phyloP scores from a whole-genome alignment of 2,888 invertebrate genomes.

The Agriopis leucophaearia region DNA sequence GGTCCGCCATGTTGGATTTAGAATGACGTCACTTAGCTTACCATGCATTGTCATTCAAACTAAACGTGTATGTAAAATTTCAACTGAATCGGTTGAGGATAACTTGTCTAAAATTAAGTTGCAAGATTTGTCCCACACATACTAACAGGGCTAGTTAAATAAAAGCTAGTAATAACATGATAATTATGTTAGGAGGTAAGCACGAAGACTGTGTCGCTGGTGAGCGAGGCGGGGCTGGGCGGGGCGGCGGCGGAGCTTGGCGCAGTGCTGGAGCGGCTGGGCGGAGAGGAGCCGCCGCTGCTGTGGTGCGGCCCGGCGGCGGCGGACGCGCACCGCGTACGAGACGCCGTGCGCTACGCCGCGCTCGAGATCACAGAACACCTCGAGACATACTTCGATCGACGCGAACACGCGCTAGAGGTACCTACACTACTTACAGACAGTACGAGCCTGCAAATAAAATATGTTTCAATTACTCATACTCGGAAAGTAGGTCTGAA shows the following conservation, averaged over 20 bases:
- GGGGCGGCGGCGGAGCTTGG: slow-evolving; percentile 64
- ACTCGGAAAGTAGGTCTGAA: no score
- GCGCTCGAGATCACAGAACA: slow-evolving; percentile 98
- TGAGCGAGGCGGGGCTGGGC: slow-evolving; percentile 54
- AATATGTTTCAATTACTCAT: no score
- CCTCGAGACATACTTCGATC: slow-evolving; percentile 97
- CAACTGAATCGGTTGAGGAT: no score
- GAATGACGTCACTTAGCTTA: no score
- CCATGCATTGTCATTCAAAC: no score
- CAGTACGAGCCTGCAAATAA: no score
- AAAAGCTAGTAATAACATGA: neutral
- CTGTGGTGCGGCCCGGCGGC: slow-evolving; percentile 93
- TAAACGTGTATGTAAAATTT: no score
- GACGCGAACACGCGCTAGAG: slow-evolving; percentile 94
- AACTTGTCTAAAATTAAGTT: no score
- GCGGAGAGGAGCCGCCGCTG: slow-evolving; percentile 92
- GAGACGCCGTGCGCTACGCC: slow-evolving; percentile 94
- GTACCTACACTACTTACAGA: no score
- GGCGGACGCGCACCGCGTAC: slow-evolving; percentile 89
- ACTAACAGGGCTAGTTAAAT: no score
- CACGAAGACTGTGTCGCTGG: slow-evolving; percentile 87
- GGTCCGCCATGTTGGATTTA: no score
- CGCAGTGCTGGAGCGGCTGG: slow-evolving; percentile 88
- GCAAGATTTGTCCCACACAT: no score
- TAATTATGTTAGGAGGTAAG: slow-evolving; percentile 90